These are phyloP conservation scores for Conus betulinus DNA, from an alignment of 1,140 invertebrate species.

Conservation along the genomic window DNA sequence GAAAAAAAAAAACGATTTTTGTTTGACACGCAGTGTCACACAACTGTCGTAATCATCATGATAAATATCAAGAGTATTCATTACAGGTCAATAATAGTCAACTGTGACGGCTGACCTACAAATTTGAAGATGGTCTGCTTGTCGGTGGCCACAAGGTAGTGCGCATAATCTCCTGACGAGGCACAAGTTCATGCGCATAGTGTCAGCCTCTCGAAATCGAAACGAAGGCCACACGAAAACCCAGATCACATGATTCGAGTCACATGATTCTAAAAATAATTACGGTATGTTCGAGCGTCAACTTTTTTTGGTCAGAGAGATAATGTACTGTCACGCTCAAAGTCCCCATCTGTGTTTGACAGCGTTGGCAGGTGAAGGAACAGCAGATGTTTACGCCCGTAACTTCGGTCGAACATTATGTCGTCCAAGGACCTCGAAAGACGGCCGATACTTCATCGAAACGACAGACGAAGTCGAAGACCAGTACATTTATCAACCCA, in stretches of 20 bases:
- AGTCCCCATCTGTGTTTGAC: neutral
- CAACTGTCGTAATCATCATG: too few relatives aligned
- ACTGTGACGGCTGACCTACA: too few relatives aligned
- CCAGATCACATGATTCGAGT: neutral
- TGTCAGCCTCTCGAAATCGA: neutral
- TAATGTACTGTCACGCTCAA: neutral
- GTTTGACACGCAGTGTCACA: too few relatives aligned
- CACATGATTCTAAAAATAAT: neutral
- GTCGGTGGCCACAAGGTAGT: too few relatives aligned
- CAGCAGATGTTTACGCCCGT: neutral
- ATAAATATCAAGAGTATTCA: too few relatives aligned
- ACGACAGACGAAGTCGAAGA: neutral
- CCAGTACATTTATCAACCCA: neutral
- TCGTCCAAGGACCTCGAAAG: neutral
- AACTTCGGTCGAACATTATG: neutral
- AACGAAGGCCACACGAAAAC: neutral
- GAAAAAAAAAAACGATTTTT: too few relatives aligned
- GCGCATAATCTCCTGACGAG: too few relatives aligned
- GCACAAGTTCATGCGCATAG: too few relatives aligned
- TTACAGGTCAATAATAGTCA: too few relatives aligned
- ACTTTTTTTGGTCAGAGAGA: neutral
- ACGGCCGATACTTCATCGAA: neutral
- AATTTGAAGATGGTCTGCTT: too few relatives aligned
- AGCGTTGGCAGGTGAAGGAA: too few relatives aligned
- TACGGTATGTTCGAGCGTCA: too few relatives aligned